Evolutionary conservation across 2,113 vertebrate genomes (phyloP), one percentile per base, ranked within the genome.

Genomic region (Delphinapterus leucas): DNA sequence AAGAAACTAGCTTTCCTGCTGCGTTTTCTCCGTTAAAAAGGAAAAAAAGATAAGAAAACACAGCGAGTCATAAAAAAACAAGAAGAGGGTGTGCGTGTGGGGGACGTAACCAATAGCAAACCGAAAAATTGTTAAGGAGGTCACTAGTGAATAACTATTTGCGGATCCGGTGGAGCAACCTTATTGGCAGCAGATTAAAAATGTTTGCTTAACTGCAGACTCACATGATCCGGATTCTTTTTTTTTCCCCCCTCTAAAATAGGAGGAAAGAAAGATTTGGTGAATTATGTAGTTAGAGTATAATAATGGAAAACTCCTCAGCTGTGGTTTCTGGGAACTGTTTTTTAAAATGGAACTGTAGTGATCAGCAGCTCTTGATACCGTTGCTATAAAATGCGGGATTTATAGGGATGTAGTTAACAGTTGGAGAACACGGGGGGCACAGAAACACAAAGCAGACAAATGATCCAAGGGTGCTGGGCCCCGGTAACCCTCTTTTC

Each of bases 221-320:
- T 96, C 92, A 96, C 94, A 61, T 96, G 94, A 97, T 88, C 88
- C 5, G 41, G 65, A 83, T 76, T 63, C 68, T 20, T n/a, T 6
- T 8, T 26, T 36, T 17, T 6, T 0, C 3, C 4, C 0, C 1
- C 49, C 77, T 38, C 80, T 58, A 70, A 90, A 96, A 92, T 73
- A 76, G 68, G 88, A 96, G 77, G 80, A 33, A 92, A 90, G 90
- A 88, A 96, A 95, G 82, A 95, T 93, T 97, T 95, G 93, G 86
- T 80, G 61, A 94, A 81, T 95, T 95, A 49, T 93, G 92, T 49
- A 61, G 79, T 88, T 96, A 92, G 95, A 86, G 33, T 85, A 91
- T 73, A 89, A 93, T 97, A 70, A 92, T 95, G 97, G 97, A 97
- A 96, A 97, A 92, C 71, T 97, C 89, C 68, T 97, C 83, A 67